Conservation (phyloP, 2,888 invertebrate genomes). For the Tipula confusa region DNA sequence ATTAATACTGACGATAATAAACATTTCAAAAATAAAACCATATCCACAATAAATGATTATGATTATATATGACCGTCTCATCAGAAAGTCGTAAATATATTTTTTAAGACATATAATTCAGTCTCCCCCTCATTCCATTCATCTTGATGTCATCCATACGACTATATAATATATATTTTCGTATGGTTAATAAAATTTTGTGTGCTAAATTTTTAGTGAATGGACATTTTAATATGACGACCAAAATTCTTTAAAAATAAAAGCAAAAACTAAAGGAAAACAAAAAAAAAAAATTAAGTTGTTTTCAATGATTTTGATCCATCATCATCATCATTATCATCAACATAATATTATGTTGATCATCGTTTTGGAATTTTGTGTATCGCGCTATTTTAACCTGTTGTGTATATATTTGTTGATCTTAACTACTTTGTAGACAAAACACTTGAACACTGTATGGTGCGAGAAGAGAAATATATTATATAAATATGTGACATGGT, state of each 20-base stretch:
- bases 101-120: background rate
- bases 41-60: background rate
- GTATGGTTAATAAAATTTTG: background rate
- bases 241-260: background rate
- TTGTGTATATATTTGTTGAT: background rate
- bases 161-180: too few relatives aligned
- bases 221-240: background rate
- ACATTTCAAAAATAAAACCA: background rate
- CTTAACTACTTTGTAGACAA: slow-evolving; percentile 25
- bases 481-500: slow-evolving; percentile 25
- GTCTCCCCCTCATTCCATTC: slow-evolving; percentile 12
- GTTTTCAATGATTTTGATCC: slow-evolving; percentile 3
- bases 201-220: background rate
- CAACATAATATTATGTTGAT: background rate
- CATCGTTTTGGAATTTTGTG: background rate
- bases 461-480: slow-evolving; percentile 12
- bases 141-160: background rate
- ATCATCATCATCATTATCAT: background rate
- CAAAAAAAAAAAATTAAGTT: background rate
- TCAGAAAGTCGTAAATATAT: background rate
- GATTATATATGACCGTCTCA: background rate
- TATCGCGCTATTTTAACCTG: background rate
- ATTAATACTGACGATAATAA: slow-evolving; percentile 1
- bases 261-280: background rate
- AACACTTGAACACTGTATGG: slow-evolving; percentile 16